phyloP scores from a whole-genome alignment of 2,797 vertebrate genomes.

The Sebastes itinus region DNA sequence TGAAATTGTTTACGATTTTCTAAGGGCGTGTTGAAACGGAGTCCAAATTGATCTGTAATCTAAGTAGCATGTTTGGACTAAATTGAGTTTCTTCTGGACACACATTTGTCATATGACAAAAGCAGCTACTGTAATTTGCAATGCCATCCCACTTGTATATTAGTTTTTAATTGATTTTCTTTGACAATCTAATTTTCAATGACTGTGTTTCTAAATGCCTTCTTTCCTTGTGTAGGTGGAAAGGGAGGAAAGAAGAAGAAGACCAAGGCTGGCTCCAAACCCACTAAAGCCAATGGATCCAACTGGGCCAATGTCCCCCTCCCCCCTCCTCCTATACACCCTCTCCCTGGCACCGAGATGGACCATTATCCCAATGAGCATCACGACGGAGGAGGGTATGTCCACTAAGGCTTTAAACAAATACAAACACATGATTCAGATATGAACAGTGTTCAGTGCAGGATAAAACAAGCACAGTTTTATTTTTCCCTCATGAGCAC shows the following conservation, averaged over 20 bases:
- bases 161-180: slow-evolving; percentile 51
- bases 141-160: slow-evolving; percentile 17
- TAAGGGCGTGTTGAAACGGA: slow-evolving; percentile 40
- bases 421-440: background rate
- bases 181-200: slow-evolving; percentile 33
- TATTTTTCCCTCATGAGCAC: background rate
- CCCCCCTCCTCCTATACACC: slow-evolving; percentile 95
- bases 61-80: slow-evolving; percentile 34
- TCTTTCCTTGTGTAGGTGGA: slow-evolving; percentile 84
- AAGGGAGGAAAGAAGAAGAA: slow-evolving; percentile 99
- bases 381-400: slow-evolving; percentile 91
- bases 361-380: slow-evolving; percentile 93
- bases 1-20: slow-evolving; percentile 59
- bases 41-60: slow-evolving; percentile 52
- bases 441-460: background rate
- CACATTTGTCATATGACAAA: slow-evolving; percentile 47
- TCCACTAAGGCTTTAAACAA: background rate
- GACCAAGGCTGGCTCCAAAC: slow-evolving; percentile 91
- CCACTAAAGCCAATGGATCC: slow-evolving; percentile 93
- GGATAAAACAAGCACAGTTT: background rate
- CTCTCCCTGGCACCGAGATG: slow-evolving; percentile 95
- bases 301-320: slow-evolving; percentile 96
- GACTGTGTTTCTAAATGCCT: slow-evolving; percentile 23
- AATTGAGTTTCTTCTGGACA: slow-evolving; percentile 51
- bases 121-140: slow-evolving; percentile 40